phyloP scores from a whole-genome alignment of 2,888 invertebrate species.

The Abscondita cerata region DNA sequence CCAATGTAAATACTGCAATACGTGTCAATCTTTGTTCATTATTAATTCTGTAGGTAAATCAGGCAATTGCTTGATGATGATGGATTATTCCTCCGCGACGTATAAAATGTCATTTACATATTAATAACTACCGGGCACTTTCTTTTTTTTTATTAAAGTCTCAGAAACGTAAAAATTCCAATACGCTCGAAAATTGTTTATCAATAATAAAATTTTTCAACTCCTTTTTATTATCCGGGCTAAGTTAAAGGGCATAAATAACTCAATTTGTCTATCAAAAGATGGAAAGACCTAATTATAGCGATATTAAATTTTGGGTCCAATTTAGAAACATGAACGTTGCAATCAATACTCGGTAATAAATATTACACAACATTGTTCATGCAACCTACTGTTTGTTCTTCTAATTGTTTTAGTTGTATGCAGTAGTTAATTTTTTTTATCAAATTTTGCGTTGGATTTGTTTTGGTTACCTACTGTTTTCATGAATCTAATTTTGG shows the following conservation, averaged over 20 bases:
- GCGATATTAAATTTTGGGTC: too few relatives aligned
- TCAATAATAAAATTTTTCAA: neutral
- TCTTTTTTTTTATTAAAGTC: slow-evolving; percentile 29
- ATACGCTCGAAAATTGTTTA: slow-evolving; percentile 1
- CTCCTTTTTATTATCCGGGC: neutral
- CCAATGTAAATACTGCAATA: slow-evolving; percentile 35
- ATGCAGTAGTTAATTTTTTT: too few relatives aligned
- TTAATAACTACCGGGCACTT: slow-evolving; percentile 28
- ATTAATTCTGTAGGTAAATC: slow-evolving; percentile 36
- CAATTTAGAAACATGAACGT: too few relatives aligned
- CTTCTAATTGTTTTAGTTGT: too few relatives aligned
- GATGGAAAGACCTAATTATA: neutral
- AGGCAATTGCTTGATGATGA: slow-evolving; percentile 31
- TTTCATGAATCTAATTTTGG: too few relatives aligned
- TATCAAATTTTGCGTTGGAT: too few relatives aligned
- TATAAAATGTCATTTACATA: slow-evolving; percentile 32
- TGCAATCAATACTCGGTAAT: too few relatives aligned
- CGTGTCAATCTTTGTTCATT: slow-evolving; percentile 40
- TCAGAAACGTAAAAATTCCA: neutral
- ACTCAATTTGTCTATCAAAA: neutral
- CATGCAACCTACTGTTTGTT: too few relatives aligned
- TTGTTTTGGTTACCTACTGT: too few relatives aligned
- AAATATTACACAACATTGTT: too few relatives aligned
- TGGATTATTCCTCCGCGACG: slow-evolving; percentile 28
- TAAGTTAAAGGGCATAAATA: slow-evolving; percentile 4